Base-by-base conservation (phyloP, 1,140 invertebrate species). In the Drosophila funebris region DNA sequence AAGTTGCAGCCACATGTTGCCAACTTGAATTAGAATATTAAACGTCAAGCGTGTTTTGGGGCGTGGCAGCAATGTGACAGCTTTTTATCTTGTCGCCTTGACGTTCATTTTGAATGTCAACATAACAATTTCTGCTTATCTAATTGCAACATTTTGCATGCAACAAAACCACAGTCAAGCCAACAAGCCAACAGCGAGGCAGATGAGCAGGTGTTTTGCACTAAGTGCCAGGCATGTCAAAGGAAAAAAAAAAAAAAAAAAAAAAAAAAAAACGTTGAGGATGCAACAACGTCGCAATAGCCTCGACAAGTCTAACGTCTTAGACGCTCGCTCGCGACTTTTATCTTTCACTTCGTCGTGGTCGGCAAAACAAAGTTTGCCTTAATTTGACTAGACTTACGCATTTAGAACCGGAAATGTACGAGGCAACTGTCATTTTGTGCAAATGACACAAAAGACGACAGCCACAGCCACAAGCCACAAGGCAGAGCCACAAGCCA, bases 311-410 rank as follows among this genome's bases (percentile, higher is more conserved):
- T 31, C 48, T 31, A 52, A 52, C 20, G 37, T 66, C 66, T 64
- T 78, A 62, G 57, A 37, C 48, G 33, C 41, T 37, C 14, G 31
- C 50, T 48, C 24, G 57, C 67, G 78, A 74, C 77, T 87, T 73
- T 76, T 70, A 79, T 84, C 76, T 67, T 63, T 58, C 57, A 54
- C 60, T 72, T 63, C 5, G 20, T 56, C 53, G 44, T n/a, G 16
- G 37, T 33, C 36, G 31, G 27, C 37, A 56, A 48, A 60, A 69
- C 74, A 60, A 52, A 66, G 29, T 75, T 76, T 72, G 78, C 83
- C 78, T 87, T 87, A 87, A 87, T 87, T 87, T 87, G 83, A 87
- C 83, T 88, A 88, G 83, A 88, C 83, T 88, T 88, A 88, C 83
- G 83, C 83, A 87, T 87, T 87, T 88, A 83, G 78, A 87, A 88